Conservation (phyloP, 2,888 invertebrate species). For the Lycaena phlaeas region DNA sequence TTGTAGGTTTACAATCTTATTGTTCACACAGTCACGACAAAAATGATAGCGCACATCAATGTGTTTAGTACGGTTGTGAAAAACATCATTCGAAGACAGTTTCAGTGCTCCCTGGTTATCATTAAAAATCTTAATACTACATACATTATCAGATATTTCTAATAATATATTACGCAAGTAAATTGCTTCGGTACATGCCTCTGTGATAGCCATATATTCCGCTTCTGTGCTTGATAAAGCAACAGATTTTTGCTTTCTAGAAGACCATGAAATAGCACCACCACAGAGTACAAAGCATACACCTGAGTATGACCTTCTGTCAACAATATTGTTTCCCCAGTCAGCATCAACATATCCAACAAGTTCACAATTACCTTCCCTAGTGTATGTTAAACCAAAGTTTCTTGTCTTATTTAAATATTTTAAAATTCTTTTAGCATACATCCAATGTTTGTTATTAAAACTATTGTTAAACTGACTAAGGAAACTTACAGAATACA, state of each 20-base stretch:
- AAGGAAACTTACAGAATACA: not conserved
- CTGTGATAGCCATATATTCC: constrained; percentile 12
- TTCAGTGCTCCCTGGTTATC: constrained; percentile 16
- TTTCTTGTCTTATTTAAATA: not conserved
- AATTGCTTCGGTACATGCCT: constrained; percentile 1
- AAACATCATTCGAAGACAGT: constrained; percentile 10
- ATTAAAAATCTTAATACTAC: not conserved
- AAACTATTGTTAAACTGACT: not conserved
- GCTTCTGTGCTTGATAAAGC: constrained; percentile 10
- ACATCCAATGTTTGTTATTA: not conserved
- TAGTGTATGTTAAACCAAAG: not conserved
- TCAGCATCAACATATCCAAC: not conserved
- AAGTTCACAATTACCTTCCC: not conserved
- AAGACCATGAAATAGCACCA: not conserved
- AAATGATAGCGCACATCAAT: constrained; percentile 11
- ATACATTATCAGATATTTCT: not conserved
- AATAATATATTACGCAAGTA: not conserved
- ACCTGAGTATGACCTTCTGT: not conserved
- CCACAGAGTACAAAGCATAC: not conserved
- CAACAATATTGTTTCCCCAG: not conserved
- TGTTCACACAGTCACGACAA: not conserved
- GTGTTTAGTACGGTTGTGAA: constrained; percentile 14
- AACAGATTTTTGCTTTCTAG: constrained; percentile 13
- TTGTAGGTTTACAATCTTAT: constrained; percentile 8
- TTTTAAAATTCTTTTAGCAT: not conserved